Evolutionary conservation across 1,140 invertebrate genomes (phyloP).

Genomic region (Lutraria rhynchaena): DNA sequence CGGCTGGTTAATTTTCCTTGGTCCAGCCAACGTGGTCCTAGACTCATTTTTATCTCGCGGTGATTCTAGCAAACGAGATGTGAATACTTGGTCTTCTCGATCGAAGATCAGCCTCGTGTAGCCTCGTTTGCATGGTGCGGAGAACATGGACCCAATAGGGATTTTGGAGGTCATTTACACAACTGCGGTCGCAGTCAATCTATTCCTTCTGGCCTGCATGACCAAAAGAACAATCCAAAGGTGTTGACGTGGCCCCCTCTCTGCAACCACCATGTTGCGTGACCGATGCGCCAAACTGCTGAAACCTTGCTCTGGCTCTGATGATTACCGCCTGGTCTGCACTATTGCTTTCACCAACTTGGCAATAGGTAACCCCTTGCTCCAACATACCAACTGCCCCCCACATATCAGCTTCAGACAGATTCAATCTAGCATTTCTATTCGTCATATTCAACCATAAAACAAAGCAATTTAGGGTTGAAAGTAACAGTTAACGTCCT

Average conservation of each 20-base stretch:
- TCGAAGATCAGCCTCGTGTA: background rate
- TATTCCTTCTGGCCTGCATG: background rate
- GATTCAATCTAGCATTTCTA: no score
- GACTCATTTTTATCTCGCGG: background rate
- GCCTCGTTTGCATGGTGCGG: background rate
- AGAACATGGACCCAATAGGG: slow-evolving; percentile 1
- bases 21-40: slow-evolving; percentile 5
- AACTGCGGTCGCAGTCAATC: background rate
- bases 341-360: background rate
- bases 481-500: slow-evolving; percentile 17
- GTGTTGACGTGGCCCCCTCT: background rate
- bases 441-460: slow-evolving; percentile 9
- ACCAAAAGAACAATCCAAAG: slow-evolving; percentile 2
- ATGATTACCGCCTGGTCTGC: slow-evolving; percentile 6
- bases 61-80: background rate
- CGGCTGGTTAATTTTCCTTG: slow-evolving; percentile 1
- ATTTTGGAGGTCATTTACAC: background rate
- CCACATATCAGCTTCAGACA: background rate
- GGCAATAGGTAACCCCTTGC: slow-evolving; percentile 1
- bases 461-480: background rate
- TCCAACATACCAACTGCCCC: slow-evolving; percentile 2
- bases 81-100: slow-evolving; percentile 6
- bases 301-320: slow-evolving; percentile 8
- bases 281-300: background rate
- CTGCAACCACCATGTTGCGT: background rate